A percentile compares a stretch with the other conserved stretches of the same genome.
phyloP scores from a whole-genome alignment of 2,113 vertebrate genomes.

The Vidua macroura region DNA sequence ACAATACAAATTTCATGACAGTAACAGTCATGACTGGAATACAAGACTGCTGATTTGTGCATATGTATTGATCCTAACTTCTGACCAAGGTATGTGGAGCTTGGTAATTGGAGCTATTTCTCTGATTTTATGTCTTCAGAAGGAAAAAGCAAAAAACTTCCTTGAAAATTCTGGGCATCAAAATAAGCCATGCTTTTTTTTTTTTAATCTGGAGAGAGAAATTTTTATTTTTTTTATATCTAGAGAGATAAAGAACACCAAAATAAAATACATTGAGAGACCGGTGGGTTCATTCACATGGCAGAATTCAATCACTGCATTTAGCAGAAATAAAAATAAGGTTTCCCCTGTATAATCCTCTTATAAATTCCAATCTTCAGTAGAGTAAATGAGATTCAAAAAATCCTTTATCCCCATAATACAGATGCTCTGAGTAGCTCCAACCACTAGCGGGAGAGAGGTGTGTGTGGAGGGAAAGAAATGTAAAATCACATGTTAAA shows the following conservation, averaged over 20 bases:
- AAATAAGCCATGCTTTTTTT: not conserved
- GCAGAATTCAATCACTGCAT: not conserved
- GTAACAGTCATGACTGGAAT: not conserved
- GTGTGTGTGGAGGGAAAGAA: not conserved
- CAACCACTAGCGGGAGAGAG: not conserved
- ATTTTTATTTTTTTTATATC: not conserved
- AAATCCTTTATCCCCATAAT: not conserved
- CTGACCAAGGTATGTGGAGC: not conserved
- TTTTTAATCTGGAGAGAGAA: not conserved
- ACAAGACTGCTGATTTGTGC: not conserved
- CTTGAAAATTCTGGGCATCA: not conserved
- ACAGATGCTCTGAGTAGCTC: not conserved
- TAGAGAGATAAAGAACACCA: not conserved
- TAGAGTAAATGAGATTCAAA: not conserved
- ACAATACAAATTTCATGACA: not conserved
- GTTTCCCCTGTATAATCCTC: not conserved
- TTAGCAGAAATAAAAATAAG: not conserved
- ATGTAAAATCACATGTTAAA: not conserved
- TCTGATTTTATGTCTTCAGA: not conserved
- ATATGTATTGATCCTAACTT: not conserved
- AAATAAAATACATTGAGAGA: not conserved
- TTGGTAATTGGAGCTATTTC: not conserved
- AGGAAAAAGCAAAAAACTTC: not conserved
- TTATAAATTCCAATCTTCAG: not conserved
- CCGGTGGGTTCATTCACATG: not conserved